phyloP scores from a whole-genome alignment of 2,113 vertebrate genomes.

The Aphyosemion australe region DNA sequence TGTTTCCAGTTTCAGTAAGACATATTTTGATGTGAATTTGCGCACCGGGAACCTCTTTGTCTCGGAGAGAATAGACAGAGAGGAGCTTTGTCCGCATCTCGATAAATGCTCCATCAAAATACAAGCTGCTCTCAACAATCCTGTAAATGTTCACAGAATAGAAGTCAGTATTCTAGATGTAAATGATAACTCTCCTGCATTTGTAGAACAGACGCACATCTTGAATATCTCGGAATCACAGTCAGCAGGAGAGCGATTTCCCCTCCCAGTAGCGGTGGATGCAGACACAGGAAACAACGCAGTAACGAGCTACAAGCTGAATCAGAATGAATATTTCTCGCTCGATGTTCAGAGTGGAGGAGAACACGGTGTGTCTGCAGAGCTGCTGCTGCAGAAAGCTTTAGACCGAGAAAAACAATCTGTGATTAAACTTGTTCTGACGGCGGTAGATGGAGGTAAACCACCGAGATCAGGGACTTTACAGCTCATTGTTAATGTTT shows the following conservation, averaged over 20 bases:
- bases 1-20: constrained; percentile 58
- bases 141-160: constrained; percentile 61
- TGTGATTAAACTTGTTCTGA: constrained; percentile 53
- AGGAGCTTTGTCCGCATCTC: constrained; percentile 61
- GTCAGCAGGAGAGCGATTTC: constrained; percentile 27
- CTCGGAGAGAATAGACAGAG: constrained; percentile 70
- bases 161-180: constrained; percentile 67
- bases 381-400: constrained; percentile 73
- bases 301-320: constrained; percentile 75
- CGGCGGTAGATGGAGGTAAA: constrained; percentile 73
- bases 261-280: constrained; percentile 53
- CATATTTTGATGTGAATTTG: constrained; percentile 65
- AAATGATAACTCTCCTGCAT: constrained; percentile 72
- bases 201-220: constrained; percentile 1
- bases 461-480: constrained; percentile 53
- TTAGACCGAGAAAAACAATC: constrained; percentile 73
- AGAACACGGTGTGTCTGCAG: constrained; percentile 71
- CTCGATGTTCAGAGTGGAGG: constrained; percentile 67
- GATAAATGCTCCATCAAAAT: constrained; percentile 61
- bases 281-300: constrained; percentile 69
- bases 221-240: constrained; percentile 50
- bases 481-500: constrained; percentile 55
- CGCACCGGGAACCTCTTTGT: constrained; percentile 65
- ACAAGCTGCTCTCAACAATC: constrained; percentile 64
- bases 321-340: constrained; percentile 71